Evolutionary conservation across 2,797 vertebrate genomes (phyloP), one percentile per base, ranked within the genome.

Genomic region (Spinus pinus): DNA sequence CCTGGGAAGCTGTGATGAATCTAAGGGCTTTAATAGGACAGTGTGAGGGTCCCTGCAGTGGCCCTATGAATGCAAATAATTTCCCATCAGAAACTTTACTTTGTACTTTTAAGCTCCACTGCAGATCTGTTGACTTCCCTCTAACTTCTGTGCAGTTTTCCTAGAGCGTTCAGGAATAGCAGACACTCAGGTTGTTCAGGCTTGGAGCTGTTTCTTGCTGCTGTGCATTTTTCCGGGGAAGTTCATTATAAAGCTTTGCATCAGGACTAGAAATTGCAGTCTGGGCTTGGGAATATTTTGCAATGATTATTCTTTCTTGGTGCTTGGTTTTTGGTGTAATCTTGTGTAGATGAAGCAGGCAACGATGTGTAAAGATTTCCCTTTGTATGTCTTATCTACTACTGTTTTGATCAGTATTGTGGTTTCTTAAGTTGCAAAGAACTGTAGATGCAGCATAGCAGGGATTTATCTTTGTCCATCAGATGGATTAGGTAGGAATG

Each of bases 401-500:
- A 1, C 51, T 35, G 80, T 83, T 93, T 86, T 70, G 69, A 70
- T 75, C 49, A 56, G 64, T 56, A 3, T 33, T 56, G 60, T 12
- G 24, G 39, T 49, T 81, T 78, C 67, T 96, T 87, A 84, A 73
- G 49, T 94, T 94, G 79, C 67, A 69, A 18, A 65, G 93, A 58
- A 21, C 58, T 39, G 50, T 30, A 79, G 86, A 74, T 92, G 60
- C 0, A 0, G 41, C 81, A 28, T 33, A 28, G 75, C 24, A 8
- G 90, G 95, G 96, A 78, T 96, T 96, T 96, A 61, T 86, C 85
- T 93, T 82, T 84, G 89, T 75, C 78, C 54, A 4, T 96, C 8
- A 1, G 83, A 56, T 89, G 89, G 95, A 95, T 97, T 96, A 96
- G 75, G 82, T 70, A 35, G 91, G 88, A 95, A 93, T 71, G 87